phyloP scores from a whole-genome alignment of 2,888 invertebrate genomes.

The Catocala nupta region DNA sequence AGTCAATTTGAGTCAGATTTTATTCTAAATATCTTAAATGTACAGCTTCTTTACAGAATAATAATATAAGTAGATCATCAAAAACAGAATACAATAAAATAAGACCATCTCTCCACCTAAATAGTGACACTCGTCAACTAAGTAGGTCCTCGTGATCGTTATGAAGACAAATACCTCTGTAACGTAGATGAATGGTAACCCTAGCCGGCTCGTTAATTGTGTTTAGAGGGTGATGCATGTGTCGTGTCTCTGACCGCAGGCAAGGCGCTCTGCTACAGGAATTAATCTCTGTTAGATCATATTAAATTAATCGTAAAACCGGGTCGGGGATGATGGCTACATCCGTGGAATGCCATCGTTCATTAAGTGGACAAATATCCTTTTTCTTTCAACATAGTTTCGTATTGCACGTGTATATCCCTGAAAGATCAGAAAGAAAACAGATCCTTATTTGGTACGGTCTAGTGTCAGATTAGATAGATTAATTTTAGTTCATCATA shows the following conservation, averaged over 20 bases:
- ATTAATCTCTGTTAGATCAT: conserved; percentile 62
- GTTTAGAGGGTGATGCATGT: conserved; percentile 73
- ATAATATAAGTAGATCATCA: no score
- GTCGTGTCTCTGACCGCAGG: conserved; percentile 69
- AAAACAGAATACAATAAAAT: conserved; percentile 9
- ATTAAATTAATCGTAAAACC: conserved; percentile 51
- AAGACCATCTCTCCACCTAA: conserved; percentile 26
- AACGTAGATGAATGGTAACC: conserved; percentile 56
- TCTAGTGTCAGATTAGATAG: no score
- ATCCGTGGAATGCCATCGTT: conserved; percentile 15
- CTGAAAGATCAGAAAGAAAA: no score
- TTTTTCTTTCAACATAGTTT: no score
- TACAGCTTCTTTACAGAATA: no score
- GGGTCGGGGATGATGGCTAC: conserved; percentile 15
- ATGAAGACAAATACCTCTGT: conserved; percentile 51
- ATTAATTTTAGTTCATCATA: no score
- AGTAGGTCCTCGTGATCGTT: conserved; percentile 42
- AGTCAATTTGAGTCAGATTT: no score
- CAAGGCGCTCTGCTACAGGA: conserved; percentile 55
- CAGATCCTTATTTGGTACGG: no score
- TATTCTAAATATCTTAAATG: no score
- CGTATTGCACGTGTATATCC: no score
- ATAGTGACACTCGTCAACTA: conserved; percentile 32
- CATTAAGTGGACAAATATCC: conserved; percentile 10
- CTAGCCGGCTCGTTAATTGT: conserved; percentile 69